Conservation (phyloP, 2,797 vertebrate genomes). For the Todus mexicanus region DNA sequence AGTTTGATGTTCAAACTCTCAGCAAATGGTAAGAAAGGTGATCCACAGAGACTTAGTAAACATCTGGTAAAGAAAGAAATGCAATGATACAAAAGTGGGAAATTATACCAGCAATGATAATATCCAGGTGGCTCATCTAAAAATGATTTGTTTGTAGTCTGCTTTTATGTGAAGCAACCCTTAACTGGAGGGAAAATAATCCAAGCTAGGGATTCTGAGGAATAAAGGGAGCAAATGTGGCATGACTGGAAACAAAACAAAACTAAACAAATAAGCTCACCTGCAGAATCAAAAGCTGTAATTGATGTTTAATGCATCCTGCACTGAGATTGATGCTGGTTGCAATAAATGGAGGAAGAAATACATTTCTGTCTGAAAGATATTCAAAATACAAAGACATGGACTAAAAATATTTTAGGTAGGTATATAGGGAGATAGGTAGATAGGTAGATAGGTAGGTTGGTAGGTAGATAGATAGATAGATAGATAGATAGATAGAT, state of each 20-base stretch:
- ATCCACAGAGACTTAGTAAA: not conserved
- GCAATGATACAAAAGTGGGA: not conserved
- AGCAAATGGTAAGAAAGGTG: not conserved
- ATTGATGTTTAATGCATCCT: not conserved
- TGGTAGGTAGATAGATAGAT: not conserved
- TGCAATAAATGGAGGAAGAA: not conserved
- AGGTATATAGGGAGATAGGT: not conserved
- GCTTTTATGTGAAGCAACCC: conserved; percentile 5
- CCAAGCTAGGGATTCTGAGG: not conserved
- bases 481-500: not conserved
- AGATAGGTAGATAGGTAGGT: no score
- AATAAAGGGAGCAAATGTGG: conserved; percentile 21
- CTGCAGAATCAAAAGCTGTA: not conserved
- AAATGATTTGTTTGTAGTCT: conserved; percentile 25
- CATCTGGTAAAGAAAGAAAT: conserved; percentile 2
- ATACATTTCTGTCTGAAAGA: not conserved
- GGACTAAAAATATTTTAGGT: not conserved
- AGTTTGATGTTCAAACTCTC: not conserved
- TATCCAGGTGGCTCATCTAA: conserved; percentile 45
- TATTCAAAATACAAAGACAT: not conserved
- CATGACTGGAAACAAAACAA: conserved; percentile 9
- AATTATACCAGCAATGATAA: conserved; percentile 19
- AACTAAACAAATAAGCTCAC: not conserved
- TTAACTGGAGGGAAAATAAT: conserved; percentile 25
- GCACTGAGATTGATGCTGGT: not conserved